Evolutionary conservation across 2,797 vertebrate genomes (phyloP).

Genomic region (Fundulus diaphanus): DNA sequence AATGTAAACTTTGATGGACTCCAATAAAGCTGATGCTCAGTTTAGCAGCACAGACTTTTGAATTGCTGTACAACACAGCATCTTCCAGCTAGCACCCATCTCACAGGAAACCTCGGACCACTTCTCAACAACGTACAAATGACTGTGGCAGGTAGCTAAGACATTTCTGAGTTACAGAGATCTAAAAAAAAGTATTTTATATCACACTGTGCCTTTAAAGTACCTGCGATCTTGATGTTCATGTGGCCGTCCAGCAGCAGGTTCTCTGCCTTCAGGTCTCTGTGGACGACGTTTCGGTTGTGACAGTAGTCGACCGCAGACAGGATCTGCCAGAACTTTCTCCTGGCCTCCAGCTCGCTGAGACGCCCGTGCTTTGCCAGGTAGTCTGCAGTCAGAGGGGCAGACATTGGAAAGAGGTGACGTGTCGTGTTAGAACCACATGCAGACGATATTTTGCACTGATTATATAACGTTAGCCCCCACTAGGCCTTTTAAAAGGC

Average conservation of each 20-base stretch:
- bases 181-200: conserved; percentile 32
- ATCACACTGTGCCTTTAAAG: not conserved
- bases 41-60: conserved; percentile 25
- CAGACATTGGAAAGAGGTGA: conserved; percentile 26
- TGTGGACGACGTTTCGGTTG: conserved; percentile 92
- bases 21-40: not conserved
- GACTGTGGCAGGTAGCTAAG: conserved; percentile 41
- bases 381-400: conserved; percentile 85
- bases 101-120: conserved; percentile 33
- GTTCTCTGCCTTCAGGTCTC: conserved; percentile 98
- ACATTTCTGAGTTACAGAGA: conserved; percentile 53
- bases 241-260: conserved; percentile 94
- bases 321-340: conserved; percentile 99
- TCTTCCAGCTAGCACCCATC: conserved; percentile 31
- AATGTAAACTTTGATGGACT: conserved; percentile 21
- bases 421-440: conserved; percentile 24
- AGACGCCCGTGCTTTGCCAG: conserved; percentile 95
- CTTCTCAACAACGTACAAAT: conserved; percentile 58
- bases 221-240: conserved; percentile 99
- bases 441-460: conserved; percentile 24
- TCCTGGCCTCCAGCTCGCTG: conserved; percentile 92
- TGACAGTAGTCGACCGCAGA: conserved; percentile 97
- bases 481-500: conserved; percentile 17
- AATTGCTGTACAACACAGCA: conserved; percentile 11
- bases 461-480: conserved; percentile 25